Conservation (phyloP, 2,113 vertebrate species). For the Neogobius melanostomus region DNA sequence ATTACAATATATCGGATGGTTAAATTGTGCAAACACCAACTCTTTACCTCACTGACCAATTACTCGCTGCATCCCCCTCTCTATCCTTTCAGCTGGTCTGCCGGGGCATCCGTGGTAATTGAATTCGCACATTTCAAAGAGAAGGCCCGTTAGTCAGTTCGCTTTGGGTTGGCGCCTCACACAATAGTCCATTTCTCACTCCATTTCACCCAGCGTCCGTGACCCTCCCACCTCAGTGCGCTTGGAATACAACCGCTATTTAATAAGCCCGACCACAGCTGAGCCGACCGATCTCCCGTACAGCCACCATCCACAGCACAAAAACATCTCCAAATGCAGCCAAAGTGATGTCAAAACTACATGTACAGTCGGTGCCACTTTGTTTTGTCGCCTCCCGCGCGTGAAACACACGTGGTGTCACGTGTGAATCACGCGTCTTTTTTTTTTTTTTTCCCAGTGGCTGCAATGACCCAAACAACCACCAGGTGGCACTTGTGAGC, state of each 20-base stretch:
- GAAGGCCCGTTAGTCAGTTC: slow-evolving; percentile 23
- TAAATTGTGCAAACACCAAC: neutral
- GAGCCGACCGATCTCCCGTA: slow-evolving; percentile 7
- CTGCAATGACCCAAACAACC: too few species aligned
- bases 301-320: neutral
- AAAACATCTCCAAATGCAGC: slow-evolving; percentile 33
- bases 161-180: slow-evolving; percentile 35
- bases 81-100: neutral
- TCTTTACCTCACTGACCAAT: neutral
- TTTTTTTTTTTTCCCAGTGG: too few species aligned
- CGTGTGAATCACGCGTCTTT: too few species aligned
- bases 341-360: slow-evolving; percentile 48
- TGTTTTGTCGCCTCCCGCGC: too few species aligned
- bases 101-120: neutral
- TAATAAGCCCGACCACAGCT: slow-evolving; percentile 36
- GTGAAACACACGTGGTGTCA: too few species aligned
- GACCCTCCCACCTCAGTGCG: slow-evolving; percentile 16
- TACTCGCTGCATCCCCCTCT: neutral
- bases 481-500: too few species aligned
- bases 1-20: neutral
- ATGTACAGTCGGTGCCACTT: too few species aligned
- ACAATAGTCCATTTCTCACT: slow-evolving; percentile 31
- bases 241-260: slow-evolving; percentile 33
- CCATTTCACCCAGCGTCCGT: slow-evolving; percentile 15
- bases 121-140: slow-evolving; percentile 9